Conservation (phyloP, 2,113 vertebrate genomes). For the Pseudopodoces humilis region DNA sequence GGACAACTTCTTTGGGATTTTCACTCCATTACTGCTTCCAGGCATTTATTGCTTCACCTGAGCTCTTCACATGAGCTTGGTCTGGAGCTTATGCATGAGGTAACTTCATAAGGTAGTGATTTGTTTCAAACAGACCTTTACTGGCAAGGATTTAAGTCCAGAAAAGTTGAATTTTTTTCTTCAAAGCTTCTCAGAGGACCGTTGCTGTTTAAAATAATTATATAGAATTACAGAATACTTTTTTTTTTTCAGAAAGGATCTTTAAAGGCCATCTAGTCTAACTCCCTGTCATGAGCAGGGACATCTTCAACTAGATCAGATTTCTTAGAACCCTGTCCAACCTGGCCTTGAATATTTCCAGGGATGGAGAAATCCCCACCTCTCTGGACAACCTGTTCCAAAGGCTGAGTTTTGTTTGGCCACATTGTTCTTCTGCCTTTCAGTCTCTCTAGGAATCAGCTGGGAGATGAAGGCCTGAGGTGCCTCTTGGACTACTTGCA, state of each 20-base stretch:
- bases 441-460: conserved; percentile 71
- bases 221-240: not conserved
- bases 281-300: not conserved
- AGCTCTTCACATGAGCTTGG: not conserved
- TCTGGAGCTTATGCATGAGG: not conserved
- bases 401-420: not conserved
- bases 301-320: not conserved
- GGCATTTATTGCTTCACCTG: not conserved
- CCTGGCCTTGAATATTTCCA: not conserved
- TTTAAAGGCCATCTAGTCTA: not conserved
- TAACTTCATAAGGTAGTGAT: not conserved
- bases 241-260: not conserved
- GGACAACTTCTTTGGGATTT: not conserved
- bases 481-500: conserved; percentile 54
- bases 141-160: not conserved
- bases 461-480: conserved; percentile 66
- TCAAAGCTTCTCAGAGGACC: not conserved
- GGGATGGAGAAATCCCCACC: no score
- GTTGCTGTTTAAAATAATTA: not conserved
- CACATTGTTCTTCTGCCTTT: not conserved
- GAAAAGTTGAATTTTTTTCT: not conserved
- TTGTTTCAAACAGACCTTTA: not conserved
- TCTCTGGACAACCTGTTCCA: not conserved
- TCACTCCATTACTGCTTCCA: not conserved
- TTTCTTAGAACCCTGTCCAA: not conserved